These are phyloP conservation scores for Platerodrilus igneus DNA, from an alignment of 2,888 invertebrate genomes.

Conservation along the genomic window DNA sequence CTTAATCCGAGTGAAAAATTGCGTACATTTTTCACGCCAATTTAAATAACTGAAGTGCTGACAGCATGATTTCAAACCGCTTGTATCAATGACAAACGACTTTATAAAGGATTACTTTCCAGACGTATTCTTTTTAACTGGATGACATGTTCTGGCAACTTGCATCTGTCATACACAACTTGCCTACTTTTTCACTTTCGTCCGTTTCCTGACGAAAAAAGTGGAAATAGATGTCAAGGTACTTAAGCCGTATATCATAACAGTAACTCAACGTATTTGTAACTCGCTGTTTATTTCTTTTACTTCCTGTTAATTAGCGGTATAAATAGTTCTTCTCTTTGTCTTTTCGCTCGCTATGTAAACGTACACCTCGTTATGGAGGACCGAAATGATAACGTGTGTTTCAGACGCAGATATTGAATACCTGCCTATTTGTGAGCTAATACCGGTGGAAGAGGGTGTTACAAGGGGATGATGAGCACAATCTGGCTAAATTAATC, in stretches of 20 bases:
- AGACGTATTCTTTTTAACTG: constrained; percentile 26
- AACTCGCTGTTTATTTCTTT: constrained; percentile 29
- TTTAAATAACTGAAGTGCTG: constrained; percentile 34
- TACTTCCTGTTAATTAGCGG: constrained; percentile 33
- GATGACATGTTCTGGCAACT: constrained; percentile 23
- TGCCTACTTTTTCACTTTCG: constrained; percentile 31
- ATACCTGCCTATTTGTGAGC: constrained; percentile 25
- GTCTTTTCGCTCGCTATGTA: constrained; percentile 5
- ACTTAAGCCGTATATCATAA: constrained; percentile 26
- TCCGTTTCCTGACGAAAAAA: constrained; percentile 30
- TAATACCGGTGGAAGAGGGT: constrained; percentile 20
- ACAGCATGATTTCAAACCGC: constrained; percentile 35
- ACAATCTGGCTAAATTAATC: constrained; percentile 39
- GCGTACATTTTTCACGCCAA: constrained; percentile 40
- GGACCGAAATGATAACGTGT: constrained; percentile 3
- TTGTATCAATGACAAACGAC: constrained; percentile 22
- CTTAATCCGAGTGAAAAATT: constrained; percentile 37
- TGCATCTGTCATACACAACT: constrained; percentile 25
- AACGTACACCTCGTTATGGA: constrained; percentile 7
- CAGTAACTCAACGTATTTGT: constrained; percentile 15
- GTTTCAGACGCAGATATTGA: constrained; percentile 9
- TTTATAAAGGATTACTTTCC: constrained; percentile 23
- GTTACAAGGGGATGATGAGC: constrained; percentile 29
- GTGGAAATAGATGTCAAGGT: constrained; percentile 29
- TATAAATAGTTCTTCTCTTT: too few species aligned